Evolutionary conservation across 2,113 vertebrate species (phyloP).

Genomic region (Abramis brama): DNA sequence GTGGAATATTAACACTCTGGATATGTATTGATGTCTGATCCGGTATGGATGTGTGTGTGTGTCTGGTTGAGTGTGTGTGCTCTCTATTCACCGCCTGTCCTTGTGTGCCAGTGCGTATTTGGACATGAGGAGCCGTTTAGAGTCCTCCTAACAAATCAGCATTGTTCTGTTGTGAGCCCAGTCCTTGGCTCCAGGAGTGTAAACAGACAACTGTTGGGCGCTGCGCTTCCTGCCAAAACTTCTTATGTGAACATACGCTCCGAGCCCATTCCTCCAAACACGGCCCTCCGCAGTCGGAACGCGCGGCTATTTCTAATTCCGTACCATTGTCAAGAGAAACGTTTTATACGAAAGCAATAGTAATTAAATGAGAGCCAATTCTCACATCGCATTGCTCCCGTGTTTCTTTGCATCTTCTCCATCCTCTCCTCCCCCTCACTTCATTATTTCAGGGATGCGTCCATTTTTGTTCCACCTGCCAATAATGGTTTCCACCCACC

Average conservation of each 20-base stretch:
- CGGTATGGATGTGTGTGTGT: neutral
- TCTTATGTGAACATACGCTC: constrained; percentile 35
- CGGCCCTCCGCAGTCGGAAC: constrained; percentile 31
- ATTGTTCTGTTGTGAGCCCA: constrained; percentile 60
- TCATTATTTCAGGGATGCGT: constrained; percentile 57
- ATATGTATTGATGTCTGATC: constrained; percentile 31
- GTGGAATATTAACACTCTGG: constrained; percentile 28
- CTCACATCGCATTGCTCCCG: neutral
- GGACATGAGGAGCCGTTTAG: constrained; percentile 44
- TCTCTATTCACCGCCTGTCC: constrained; percentile 40
- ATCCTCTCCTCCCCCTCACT: constrained; percentile 30
- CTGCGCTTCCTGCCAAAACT: constrained; percentile 32
- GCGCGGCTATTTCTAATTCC: constrained; percentile 43
- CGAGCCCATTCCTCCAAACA: constrained; percentile 34
- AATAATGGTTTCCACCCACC: constrained; percentile 62
- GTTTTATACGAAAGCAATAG: constrained; percentile 51
- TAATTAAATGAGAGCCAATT: constrained; percentile 52
- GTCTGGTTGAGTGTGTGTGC: constrained; percentile 21
- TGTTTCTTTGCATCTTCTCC: constrained; percentile 22
- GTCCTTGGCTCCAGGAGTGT: constrained; percentile 54
- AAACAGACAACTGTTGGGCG: constrained; percentile 56
- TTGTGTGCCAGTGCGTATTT: constrained; percentile 47
- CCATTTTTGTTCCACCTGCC: constrained; percentile 64
- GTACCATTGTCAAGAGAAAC: constrained; percentile 35
- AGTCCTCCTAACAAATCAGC: constrained; percentile 58